Percentiles rank a stretch among this genome's conserved stretches.
phyloP scores from a whole-genome alignment of 1,140 invertebrate species.

The Radopholus similis region DNA sequence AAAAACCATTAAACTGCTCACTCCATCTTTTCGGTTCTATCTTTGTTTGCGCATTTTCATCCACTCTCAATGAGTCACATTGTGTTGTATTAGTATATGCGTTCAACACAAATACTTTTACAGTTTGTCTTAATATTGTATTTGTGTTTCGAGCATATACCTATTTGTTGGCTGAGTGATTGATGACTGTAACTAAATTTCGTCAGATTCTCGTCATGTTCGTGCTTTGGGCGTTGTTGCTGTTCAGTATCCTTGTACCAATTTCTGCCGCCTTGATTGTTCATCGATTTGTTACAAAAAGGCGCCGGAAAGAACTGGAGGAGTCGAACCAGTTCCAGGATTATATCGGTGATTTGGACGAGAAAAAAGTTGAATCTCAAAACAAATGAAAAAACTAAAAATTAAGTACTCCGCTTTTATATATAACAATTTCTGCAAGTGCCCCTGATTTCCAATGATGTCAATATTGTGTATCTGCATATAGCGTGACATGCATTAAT shows the following conservation, averaged over 20 bases:
- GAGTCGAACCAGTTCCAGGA: background rate
- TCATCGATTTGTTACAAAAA: background rate
- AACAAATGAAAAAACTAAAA: slow-evolving; percentile 3
- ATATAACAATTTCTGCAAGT: no score
- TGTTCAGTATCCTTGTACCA: background rate
- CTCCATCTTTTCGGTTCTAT: background rate
- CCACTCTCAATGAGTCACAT: background rate
- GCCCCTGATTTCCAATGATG: no score
- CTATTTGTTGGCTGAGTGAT: background rate
- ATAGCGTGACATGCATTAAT: no score
- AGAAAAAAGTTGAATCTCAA: background rate
- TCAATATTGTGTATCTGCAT: no score
- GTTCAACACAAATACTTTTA: background rate
- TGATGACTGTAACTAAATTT: no score
- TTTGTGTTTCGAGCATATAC: background rate
- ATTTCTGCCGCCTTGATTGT: slow-evolving; percentile 21
- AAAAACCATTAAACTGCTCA: background rate
- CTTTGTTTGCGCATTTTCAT: slow-evolving; percentile 4
- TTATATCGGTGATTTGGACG: background rate
- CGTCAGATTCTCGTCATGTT: slow-evolving; percentile 1
- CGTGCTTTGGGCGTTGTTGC: slow-evolving; percentile 8
- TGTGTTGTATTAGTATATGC: background rate
- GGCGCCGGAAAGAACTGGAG: background rate
- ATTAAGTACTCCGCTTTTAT: background rate
- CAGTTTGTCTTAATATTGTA: background rate